A percentile compares a stretch with the other conserved stretches of the same genome.
Evolutionary conservation across 2,888 invertebrate species (phyloP).

Genomic region (Blastobasis lacticolella): DNA sequence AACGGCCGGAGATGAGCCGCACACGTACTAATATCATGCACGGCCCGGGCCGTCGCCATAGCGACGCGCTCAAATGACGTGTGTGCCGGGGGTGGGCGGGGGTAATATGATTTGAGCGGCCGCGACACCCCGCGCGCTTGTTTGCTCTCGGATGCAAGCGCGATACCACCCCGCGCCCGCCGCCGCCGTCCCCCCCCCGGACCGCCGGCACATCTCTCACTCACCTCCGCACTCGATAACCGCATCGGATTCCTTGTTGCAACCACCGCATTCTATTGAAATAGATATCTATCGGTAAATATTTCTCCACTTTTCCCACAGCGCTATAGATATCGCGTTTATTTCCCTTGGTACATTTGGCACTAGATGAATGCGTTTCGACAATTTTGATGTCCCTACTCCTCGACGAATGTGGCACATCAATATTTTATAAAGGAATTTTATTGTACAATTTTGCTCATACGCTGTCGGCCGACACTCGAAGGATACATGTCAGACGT

Average conservation of each 20-base stretch:
- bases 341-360: too few species aligned
- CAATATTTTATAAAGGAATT: too few species aligned
- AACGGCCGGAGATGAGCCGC: conserved; percentile 71
- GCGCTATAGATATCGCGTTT: too few species aligned
- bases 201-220: conserved; percentile 68
- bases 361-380: too few species aligned
- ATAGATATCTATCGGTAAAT: conserved; percentile 42
- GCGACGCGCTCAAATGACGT: conserved; percentile 80
- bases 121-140: conserved; percentile 68
- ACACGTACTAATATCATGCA: conserved; percentile 72
- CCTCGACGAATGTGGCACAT: too few species aligned
- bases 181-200: conserved; percentile 33
- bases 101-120: conserved; percentile 72
- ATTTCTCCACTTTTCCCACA: neutral
- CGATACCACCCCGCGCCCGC: conserved; percentile 52
- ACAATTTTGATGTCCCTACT: too few species aligned
- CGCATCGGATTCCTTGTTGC: conserved; percentile 72
- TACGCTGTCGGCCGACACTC: too few species aligned
- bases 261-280: conserved; percentile 68
- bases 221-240: conserved; percentile 69
- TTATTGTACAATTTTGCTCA: too few species aligned
- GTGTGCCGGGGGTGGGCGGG: conserved; percentile 73
- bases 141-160: conserved; percentile 75
- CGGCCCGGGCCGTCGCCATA: conserved; percentile 79
- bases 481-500: neutral